Evolutionary conservation across 2,113 vertebrate species (phyloP), one percentile per base, ranked within the genome.

Genomic region (Kryptolebias marmoratus): DNA sequence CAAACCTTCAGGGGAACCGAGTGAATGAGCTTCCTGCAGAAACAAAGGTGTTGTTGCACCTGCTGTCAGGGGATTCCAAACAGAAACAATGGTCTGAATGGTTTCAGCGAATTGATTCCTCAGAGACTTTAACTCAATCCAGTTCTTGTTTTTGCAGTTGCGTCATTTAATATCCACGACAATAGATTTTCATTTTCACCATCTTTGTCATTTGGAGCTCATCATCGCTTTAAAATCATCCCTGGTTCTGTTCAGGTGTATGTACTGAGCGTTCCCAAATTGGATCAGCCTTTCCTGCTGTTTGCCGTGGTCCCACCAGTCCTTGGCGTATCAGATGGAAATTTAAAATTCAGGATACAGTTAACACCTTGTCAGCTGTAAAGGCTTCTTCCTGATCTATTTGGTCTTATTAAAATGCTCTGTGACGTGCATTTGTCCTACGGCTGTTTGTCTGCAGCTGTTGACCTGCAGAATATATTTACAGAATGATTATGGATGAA

Each of bases 281-380:
- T 60, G 59, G 76, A 83, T 78, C 54, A 42, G 54, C 71, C 69
- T 59, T 71, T 64, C 73, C 27, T 64, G 70, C 53, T 44, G 30
- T 79, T 60, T 62, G 6, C 56, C 2, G 44, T 73, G 76, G 62
- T 85, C 65, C 72, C 57, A 54, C 27, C 66, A 78, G 79, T 82
- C 77, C 62, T 81, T 68, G 79, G 44, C 36, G 48, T 71, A 74
- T 79, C 59, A 71, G 70, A 78, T 63, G 73, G 42, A 64, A 57
- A 47, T 53, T 39, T 59, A 64, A 74, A 66, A 79, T 22, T 45
- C 52, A 36, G 71, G 72, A 56, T 71, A 36, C 64, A 70, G 78
- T 88, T 84, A 84, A 73, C 61, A 85, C 73, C 68, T 63, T 31
- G 79, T 91, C 89, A 91, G 92, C 90, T 87, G 61, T 81, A 90